These are phyloP conservation scores for Epizoanthus fatuus DNA, from an alignment of 92 coral and sea anemone genomes.

Conservation along the genomic window DNA sequence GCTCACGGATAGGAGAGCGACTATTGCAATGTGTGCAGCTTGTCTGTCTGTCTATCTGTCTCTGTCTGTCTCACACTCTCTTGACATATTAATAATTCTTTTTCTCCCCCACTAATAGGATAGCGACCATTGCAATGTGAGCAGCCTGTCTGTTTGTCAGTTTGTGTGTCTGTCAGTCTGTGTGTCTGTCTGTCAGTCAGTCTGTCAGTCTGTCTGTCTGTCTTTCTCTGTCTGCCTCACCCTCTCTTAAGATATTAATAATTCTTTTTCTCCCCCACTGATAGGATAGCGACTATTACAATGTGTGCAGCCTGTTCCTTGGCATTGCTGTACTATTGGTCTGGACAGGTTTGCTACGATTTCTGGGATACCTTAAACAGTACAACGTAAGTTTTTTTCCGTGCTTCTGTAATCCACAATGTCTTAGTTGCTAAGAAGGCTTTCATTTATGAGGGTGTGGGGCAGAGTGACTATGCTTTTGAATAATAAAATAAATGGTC, in stretches of 20 bases:
- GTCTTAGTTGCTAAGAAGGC: not conserved
- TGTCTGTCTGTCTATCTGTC: no score
- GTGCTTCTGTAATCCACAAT: not conserved
- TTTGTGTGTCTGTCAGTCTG: no score
- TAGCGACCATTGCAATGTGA: slow-evolving; percentile 67
- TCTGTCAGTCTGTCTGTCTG: not conserved
- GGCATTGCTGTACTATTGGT: slow-evolving; percentile 96
- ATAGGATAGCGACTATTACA: slow-evolving; percentile 84
- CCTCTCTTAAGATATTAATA: not conserved
- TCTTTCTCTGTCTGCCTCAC: not conserved
- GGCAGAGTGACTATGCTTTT: no score
- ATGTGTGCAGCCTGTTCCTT: slow-evolving; percentile 86
- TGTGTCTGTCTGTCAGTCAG: no score
- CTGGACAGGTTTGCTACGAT: slow-evolving; percentile 94
- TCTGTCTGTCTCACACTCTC: not conserved
- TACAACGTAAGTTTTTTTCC: slow-evolving; percentile 79
- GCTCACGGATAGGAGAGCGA: slow-evolving; percentile 6
- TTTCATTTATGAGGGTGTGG: not conserved
- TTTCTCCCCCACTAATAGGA: slow-evolving; percentile 66
- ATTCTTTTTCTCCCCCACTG: slow-evolving; percentile 7
- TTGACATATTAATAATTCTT: not conserved
- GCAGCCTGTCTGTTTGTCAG: no score
- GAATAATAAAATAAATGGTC: no score
- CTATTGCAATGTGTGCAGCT: not conserved
- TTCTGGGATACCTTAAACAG: slow-evolving; percentile 83